Conservation (phyloP, 2,888 invertebrate genomes). For the Cosmia trapezina region DNA sequence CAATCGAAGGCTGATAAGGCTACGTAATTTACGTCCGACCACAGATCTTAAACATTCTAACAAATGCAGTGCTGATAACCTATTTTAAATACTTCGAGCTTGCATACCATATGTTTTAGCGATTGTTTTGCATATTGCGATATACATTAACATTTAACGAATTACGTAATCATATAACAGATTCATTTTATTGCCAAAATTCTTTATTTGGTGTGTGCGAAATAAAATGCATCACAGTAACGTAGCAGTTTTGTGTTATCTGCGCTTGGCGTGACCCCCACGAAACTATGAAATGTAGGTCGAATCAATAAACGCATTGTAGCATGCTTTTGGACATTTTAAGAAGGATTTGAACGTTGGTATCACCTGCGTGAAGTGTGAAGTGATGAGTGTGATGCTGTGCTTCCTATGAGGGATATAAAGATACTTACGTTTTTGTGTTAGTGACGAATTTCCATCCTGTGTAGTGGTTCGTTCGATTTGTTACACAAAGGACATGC, state of each 20-base stretch:
- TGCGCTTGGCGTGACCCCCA: conserved; percentile 66
- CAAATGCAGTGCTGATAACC: conserved; percentile 63
- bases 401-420: conserved; percentile 19
- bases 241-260: conserved; percentile 65
- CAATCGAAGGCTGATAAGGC: conserved; percentile 61
- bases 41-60: conserved; percentile 60
- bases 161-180: conserved; percentile 16
- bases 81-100: conserved; percentile 61
- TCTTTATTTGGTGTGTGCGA: conserved; percentile 31
- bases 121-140: conserved; percentile 55
- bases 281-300: conserved; percentile 71
- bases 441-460: conserved; percentile 34
- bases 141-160: conserved; percentile 29
- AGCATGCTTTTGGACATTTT: conserved; percentile 62
- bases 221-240: conserved; percentile 58
- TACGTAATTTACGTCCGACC: conserved; percentile 58
- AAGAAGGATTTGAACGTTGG: conserved; percentile 43
- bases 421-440: conserved; percentile 51
- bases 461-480: conserved; percentile 34
- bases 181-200: conserved; percentile 15
- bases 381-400: conserved; percentile 31
- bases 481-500: conserved; percentile 34
- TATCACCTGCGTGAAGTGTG: conserved; percentile 47
- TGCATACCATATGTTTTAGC: conserved; percentile 56
- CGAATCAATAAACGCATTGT: conserved; percentile 75